Conservation (phyloP, 2,797 vertebrate species). For the Cyprinella venusta region DNA sequence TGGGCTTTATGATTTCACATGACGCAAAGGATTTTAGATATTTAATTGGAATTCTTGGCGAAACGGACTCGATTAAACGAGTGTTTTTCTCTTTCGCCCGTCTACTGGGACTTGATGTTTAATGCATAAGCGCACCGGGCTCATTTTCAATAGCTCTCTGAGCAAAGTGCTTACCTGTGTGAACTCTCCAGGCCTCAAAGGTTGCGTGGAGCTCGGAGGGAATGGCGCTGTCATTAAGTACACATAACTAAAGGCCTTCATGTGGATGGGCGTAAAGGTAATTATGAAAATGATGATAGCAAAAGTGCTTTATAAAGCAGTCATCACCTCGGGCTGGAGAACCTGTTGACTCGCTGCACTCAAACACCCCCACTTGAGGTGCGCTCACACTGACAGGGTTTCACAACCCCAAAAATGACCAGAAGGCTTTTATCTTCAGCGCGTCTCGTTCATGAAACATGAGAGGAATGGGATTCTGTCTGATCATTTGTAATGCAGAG, state of each 20-base stretch:
- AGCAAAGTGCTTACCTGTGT: slow-evolving; percentile 46
- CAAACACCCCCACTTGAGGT: neutral
- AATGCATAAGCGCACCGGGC: slow-evolving; percentile 53
- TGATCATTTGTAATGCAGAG: neutral
- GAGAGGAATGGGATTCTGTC: neutral
- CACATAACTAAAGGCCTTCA: slow-evolving; percentile 51
- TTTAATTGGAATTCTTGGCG: slow-evolving; percentile 52
- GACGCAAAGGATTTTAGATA: slow-evolving; percentile 33
- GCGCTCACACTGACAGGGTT: neutral
- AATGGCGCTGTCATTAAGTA: slow-evolving; percentile 22
- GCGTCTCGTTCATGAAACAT: neutral
- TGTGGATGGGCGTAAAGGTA: slow-evolving; percentile 30
- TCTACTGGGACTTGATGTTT: slow-evolving; percentile 53
- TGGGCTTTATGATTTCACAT: slow-evolving; percentile 26
- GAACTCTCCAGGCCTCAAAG: slow-evolving; percentile 42
- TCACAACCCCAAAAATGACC: neutral
- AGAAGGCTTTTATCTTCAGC: neutral
- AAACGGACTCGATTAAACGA: slow-evolving; percentile 32
- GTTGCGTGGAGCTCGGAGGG: slow-evolving; percentile 28
- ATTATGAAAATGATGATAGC: slow-evolving; percentile 42
- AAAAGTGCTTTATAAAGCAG: slow-evolving; percentile 29
- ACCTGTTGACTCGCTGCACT: slow-evolving; percentile 21
- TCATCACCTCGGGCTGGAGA: slow-evolving; percentile 31
- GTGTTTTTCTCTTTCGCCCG: slow-evolving; percentile 12
- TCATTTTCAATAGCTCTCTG: slow-evolving; percentile 47